Conservation (phyloP, 2,888 invertebrate species). For the Oegoconia quadripuncta region DNA sequence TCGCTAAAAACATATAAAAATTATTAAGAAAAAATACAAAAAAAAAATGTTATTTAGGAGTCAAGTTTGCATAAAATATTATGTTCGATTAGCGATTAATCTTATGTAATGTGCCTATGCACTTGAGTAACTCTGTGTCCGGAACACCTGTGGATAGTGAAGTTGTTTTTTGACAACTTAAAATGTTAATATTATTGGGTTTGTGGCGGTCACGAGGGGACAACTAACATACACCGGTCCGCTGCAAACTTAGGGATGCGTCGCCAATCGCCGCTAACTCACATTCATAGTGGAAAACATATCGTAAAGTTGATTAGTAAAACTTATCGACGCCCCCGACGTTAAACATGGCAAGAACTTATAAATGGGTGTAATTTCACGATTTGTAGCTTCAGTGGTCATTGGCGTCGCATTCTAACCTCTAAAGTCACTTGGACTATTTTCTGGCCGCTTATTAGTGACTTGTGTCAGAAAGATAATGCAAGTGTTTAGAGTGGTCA, state of each 20-base stretch:
- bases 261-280: conserved; percentile 36
- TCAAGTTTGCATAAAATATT: conserved; percentile 72
- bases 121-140: conserved; percentile 52
- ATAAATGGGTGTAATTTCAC: conserved; percentile 14
- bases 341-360: too few relatives aligned
- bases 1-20: conserved; percentile 66
- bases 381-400: conserved; percentile 22
- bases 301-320: too few relatives aligned
- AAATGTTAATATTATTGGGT: conserved; percentile 41
- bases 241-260: conserved; percentile 39
- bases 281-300: too few relatives aligned
- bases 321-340: too few relatives aligned
- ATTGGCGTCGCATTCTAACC: conserved; percentile 24
- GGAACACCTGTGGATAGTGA: conserved; percentile 47
- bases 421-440: conserved; percentile 26
- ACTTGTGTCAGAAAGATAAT: conserved; percentile 1
- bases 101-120: conserved; percentile 73
- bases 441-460: conserved; percentile 4
- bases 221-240: conserved; percentile 28
- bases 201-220: conserved; percentile 48
- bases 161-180: conserved; percentile 41
- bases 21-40: conserved; percentile 48
- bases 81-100: conserved; percentile 70
- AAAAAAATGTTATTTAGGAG: conserved; percentile 51
- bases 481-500: conserved; percentile 4